Conservation (phyloP, 2,113 vertebrate genomes). For the Halichoeres trimaculatus region DNA sequence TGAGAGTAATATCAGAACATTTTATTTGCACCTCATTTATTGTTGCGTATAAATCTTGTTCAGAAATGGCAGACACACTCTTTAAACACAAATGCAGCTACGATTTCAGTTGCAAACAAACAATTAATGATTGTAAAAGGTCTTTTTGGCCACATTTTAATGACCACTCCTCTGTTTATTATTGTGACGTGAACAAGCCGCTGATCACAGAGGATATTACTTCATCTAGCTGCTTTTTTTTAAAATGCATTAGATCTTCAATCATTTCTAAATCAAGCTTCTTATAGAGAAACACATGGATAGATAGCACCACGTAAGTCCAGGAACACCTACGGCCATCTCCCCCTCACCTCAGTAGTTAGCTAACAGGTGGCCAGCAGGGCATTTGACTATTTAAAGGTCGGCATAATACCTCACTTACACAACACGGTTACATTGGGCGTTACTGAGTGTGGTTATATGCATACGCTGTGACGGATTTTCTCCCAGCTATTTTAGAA, state of each 20-base stretch:
- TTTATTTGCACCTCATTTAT: background rate
- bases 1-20: background rate
- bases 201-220: background rate
- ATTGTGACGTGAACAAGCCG: background rate
- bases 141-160: background rate
- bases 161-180: background rate
- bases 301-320: constrained; percentile 11
- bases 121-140: background rate
- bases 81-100: background rate
- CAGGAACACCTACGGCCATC: constrained; percentile 48
- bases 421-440: constrained; percentile 57
- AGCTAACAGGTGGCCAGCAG: constrained; percentile 72
- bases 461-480: constrained; percentile 7
- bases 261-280: constrained; percentile 32
- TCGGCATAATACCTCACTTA: constrained; percentile 56
- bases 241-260: constrained; percentile 20
- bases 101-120: background rate
- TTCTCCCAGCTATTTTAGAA: constrained; percentile 16
- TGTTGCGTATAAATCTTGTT: background rate
- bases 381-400: constrained; percentile 73
- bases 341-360: constrained; percentile 44
- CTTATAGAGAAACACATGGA: constrained; percentile 9
- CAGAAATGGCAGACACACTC: too few species aligned
- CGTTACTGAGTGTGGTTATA: constrained; percentile 23
- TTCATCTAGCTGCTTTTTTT: too few species aligned